Conservation (phyloP, 2,888 invertebrate species). For the Junonia oenone region DNA sequence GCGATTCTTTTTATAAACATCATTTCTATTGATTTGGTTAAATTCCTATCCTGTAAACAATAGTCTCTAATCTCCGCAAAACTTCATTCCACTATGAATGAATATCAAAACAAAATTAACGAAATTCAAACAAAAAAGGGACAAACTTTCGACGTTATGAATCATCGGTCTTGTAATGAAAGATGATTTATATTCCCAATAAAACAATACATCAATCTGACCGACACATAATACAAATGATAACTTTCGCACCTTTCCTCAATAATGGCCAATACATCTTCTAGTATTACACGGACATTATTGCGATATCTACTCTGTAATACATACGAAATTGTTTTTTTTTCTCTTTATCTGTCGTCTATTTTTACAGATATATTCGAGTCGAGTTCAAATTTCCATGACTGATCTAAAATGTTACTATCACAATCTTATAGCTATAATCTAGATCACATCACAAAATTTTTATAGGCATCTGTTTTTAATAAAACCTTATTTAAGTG, state of each 20-base stretch:
- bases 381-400: too few species aligned
- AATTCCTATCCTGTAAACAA: too few species aligned
- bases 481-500: too few species aligned
- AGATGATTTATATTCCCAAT: not conserved
- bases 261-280: not conserved
- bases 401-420: too few species aligned
- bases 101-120: not conserved
- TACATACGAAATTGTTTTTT: not conserved
- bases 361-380: not conserved
- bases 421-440: too few species aligned
- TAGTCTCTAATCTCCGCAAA: too few species aligned
- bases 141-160: not conserved
- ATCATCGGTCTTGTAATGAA: not conserved
- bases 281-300: not conserved
- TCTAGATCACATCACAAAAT: too few species aligned
- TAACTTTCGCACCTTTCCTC: not conserved
- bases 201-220: constrained; percentile 4
- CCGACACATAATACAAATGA: not conserved
- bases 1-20: too few species aligned
- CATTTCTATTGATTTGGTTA: too few species aligned
- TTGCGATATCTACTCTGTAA: constrained; percentile 20
- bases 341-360: not conserved
- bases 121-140: not conserved
- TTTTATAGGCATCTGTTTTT: too few species aligned
- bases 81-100: too few species aligned